phyloP scores from a whole-genome alignment of 1,140 invertebrate genomes.

The Formica selysi region DNA sequence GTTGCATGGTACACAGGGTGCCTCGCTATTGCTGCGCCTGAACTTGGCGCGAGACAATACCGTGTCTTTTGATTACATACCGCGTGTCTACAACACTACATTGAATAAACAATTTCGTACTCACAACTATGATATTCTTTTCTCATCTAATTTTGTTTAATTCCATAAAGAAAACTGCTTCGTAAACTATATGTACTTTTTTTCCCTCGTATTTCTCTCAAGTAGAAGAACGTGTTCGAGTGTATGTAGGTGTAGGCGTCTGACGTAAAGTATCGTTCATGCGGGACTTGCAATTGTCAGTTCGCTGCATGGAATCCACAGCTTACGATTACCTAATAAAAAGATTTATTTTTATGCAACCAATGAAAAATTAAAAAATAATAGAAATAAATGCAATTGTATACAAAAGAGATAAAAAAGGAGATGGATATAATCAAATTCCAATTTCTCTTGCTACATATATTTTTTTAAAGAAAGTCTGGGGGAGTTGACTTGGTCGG shows the following conservation, averaged over 20 bases:
- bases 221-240: slow-evolving; percentile 67
- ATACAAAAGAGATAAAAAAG: background rate
- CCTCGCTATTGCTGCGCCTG: no score
- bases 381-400: background rate
- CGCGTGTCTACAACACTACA: no score
- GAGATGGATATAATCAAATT: background rate
- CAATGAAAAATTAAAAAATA: background rate
- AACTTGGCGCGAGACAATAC: no score
- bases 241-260: slow-evolving; percentile 40
- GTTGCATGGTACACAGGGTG: no score
- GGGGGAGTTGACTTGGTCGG: background rate
- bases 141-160: no score
- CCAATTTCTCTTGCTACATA: background rate
- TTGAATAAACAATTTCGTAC: no score
- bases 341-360: background rate
- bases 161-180: background rate
- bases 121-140: no score
- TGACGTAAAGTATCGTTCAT: slow-evolving; percentile 29
- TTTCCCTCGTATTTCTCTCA: background rate
- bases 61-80: no score
- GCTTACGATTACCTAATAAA: background rate
- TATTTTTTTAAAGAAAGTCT: background rate
- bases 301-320: background rate
- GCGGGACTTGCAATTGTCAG: slow-evolving; percentile 1
- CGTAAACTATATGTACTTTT: background rate